Conservation (phyloP, 1,140 invertebrate species). For the Ceratosolen solmsi region DNA sequence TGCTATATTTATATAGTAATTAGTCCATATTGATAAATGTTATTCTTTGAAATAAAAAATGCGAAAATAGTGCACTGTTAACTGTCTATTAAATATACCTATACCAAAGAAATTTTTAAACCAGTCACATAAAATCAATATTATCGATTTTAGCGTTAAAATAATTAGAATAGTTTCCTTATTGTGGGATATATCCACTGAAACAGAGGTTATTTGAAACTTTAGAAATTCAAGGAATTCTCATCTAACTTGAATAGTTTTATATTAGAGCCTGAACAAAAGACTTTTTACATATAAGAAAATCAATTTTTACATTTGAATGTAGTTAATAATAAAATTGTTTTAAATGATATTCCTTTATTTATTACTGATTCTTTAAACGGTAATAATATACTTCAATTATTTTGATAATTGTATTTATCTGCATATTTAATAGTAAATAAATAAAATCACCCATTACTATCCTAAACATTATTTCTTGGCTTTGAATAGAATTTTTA, state of each 20-base stretch:
- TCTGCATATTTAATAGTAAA: too few relatives aligned
- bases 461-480: too few relatives aligned
- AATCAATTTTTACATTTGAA: too few relatives aligned
- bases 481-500: too few relatives aligned
- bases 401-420: too few relatives aligned
- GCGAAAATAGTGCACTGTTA: background rate
- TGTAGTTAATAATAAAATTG: too few relatives aligned
- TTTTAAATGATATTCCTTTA: too few relatives aligned
- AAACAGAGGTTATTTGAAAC: constrained; percentile 39
- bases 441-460: too few relatives aligned
- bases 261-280: background rate
- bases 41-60: background rate
- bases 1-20: too few relatives aligned
- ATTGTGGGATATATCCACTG: background rate
- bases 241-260: constrained; percentile 36
- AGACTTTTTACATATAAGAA: background rate
- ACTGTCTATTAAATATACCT: background rate
- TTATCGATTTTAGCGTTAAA: constrained; percentile 30
- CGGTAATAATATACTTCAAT: too few relatives aligned
- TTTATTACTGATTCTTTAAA: too few relatives aligned
- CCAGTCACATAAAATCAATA: constrained; percentile 30
- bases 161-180: constrained; percentile 48
- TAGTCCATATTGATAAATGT: too few relatives aligned
- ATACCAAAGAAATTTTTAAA: background rate
- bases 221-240: constrained; percentile 47